Evolutionary conservation across 2,888 invertebrate genomes (phyloP), one percentile per base, ranked within the genome.

Genomic region (Thereva unica): DNA sequence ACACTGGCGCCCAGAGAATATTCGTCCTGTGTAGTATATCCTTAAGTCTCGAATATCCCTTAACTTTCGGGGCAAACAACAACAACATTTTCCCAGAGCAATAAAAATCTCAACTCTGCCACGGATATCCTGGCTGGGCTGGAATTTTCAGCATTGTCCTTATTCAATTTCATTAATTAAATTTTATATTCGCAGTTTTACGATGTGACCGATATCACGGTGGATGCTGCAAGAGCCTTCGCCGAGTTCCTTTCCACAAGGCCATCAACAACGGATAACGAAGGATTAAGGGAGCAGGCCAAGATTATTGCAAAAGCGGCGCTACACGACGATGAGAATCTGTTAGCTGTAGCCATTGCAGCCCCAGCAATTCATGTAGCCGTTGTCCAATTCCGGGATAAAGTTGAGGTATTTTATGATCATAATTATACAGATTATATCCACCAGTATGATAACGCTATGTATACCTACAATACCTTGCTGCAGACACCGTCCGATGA

Each of bases 331-430:
- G 82, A 81, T 72, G 81, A 80, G 68, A 78, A 77, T 71, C 74
- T 81, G 50, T 71, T 81, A 73, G 81, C 81, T 12, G 78, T 81
- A 73, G 81, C 81, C 50, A 76, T 81, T 56, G 81, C 81, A 67
- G 81, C 80, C 55, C 81, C 82, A 54, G 77, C 75, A 67, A 76
- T 80, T 71, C 78, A 79, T 73, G 76, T 82, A 64, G 82, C 81
- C 68, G 81, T 81, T 71, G 79, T 81, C 67, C 80, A 80, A 73
- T 81, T 81, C 75, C 77, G 79, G 69, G 79, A 79, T 72, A 79
- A 78, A 72, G 78, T 80, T 71, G 78, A 81, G 76, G 80, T 80
- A 73, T 71, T 74, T 73, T 10, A 35, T 37, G 23, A 23, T 23
- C 1, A 23, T 23, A 23, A 23, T 23, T 23, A 23, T 23, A 23